A percentile compares a stretch with the other conserved stretches of the same genome.
These are phyloP conservation scores for Gorsachius magnificus DNA, from an alignment of 2,797 vertebrate species.

Conservation along the genomic window DNA sequence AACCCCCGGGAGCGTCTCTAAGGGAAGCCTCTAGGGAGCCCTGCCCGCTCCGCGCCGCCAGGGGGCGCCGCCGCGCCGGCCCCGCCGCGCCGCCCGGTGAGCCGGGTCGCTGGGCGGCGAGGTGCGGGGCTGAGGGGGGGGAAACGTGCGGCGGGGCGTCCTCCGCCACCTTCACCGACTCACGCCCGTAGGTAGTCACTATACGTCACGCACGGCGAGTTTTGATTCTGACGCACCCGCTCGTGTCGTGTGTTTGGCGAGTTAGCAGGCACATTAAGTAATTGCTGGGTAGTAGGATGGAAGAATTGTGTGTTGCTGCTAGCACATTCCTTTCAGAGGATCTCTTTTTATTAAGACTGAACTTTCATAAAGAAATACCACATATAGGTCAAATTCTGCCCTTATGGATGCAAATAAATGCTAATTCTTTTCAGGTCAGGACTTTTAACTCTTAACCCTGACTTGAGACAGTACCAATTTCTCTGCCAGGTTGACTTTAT, in stretches of 20 bases:
- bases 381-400: not conserved
- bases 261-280: not conserved
- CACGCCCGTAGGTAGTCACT: not conserved
- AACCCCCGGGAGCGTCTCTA: too few relatives aligned
- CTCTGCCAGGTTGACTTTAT: not conserved
- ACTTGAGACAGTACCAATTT: not conserved
- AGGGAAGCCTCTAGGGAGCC: too few relatives aligned
- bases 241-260: not conserved
- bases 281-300: not conserved
- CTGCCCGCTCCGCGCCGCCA: not conserved
- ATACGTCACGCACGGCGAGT: not conserved
- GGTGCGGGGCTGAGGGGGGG: fast-evolving
- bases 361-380: not conserved
- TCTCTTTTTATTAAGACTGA: not conserved
- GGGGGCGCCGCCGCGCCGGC: not conserved
- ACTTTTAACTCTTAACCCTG: not conserved
- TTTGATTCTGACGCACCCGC: not conserved
- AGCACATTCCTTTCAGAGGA: not conserved
- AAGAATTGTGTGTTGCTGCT: fast-evolving
- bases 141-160: fast-evolving
- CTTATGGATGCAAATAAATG: not conserved
- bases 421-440: not conserved
- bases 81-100: not conserved
- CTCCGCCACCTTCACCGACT: not conserved
- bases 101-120: not conserved